Evolutionary conservation across 2,113 vertebrate genomes (phyloP).

Genomic region (Antigone vipio): DNA sequence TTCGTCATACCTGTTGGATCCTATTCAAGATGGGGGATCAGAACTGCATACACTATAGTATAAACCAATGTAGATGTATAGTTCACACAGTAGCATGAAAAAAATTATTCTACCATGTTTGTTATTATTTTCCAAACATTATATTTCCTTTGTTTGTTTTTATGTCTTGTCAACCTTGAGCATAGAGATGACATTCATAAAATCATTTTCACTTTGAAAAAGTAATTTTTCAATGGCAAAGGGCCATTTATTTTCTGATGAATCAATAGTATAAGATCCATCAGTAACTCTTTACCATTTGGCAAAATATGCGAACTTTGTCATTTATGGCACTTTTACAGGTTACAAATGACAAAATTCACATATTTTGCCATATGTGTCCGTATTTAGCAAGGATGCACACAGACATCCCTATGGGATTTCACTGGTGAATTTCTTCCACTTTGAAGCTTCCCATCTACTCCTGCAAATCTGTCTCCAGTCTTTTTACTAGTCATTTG

Average conservation of each 20-base stretch:
- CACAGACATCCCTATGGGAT: neutral
- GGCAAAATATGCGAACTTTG: neutral
- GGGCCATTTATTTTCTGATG: neutral
- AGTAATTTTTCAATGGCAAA: neutral
- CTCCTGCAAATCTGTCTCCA: neutral
- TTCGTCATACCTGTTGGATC: neutral
- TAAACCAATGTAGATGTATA: neutral
- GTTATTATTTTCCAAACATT: neutral
- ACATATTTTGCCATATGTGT: neutral
- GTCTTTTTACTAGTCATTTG: neutral
- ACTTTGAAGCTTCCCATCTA: neutral
- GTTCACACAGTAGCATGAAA: neutral
- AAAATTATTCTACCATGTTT: neutral
- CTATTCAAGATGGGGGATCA: neutral
- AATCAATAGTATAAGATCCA: neutral
- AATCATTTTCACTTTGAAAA: neutral
- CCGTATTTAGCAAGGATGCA: neutral
- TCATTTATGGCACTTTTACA: neutral
- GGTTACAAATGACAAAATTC: neutral
- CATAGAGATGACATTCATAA: neutral
- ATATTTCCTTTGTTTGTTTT: neutral
- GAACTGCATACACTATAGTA: neutral
- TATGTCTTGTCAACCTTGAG: neutral
- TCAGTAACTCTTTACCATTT: neutral
- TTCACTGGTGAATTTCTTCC: neutral